Base-by-base conservation (phyloP, 2,797 vertebrate genomes). In the Sarcoramphus papa region DNA sequence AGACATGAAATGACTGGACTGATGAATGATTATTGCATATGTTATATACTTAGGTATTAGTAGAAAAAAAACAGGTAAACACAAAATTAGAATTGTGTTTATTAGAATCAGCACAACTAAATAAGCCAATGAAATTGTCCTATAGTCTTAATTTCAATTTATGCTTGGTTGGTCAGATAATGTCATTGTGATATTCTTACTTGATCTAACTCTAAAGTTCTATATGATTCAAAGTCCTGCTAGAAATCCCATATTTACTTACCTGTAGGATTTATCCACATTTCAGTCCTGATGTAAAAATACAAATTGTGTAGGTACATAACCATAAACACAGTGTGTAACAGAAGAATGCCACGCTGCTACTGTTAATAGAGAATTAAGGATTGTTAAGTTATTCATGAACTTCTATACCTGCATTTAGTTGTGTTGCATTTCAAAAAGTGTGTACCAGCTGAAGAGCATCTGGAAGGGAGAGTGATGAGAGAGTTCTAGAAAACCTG, bases 361-460 rank as follows among this genome's bases (percentile, higher is more conserved):
- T 14, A 27, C n/a, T 62, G 6, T 21, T 48, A 59, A 31, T 8
- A 86, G 12, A 86, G 28, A 4, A 22, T 35, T 86, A 72, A 67
- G 40, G 17, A 37, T 40, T 41, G 4, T 31, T 63, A 45, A 45
- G 17, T 77, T 82, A 18, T 47, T 69, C 21, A 33, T 43, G 14
- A 72, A 75, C 9, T 53, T 88, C 13, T 24, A 8, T 53, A 68
- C 4, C 5, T 84, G 5, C 12, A 51, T 53, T 92, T 78, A 68
- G 4, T 56, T 78, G 7, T 47, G 10, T 21, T 76, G 23, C 14
- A 45, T 74, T 77, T 72, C 31, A 68, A 63, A 21, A 77, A 80
- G 1, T 0, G 0, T 16, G 11, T 19, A 28, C 10, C 33, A 60
- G 10, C 24, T 88, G 28, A 92, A 78, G 9, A 33, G 2, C 12